Evolutionary conservation across 2,113 vertebrate species (phyloP), one percentile per base, ranked within the genome.

Genomic region (Sebastes fasciatus): DNA sequence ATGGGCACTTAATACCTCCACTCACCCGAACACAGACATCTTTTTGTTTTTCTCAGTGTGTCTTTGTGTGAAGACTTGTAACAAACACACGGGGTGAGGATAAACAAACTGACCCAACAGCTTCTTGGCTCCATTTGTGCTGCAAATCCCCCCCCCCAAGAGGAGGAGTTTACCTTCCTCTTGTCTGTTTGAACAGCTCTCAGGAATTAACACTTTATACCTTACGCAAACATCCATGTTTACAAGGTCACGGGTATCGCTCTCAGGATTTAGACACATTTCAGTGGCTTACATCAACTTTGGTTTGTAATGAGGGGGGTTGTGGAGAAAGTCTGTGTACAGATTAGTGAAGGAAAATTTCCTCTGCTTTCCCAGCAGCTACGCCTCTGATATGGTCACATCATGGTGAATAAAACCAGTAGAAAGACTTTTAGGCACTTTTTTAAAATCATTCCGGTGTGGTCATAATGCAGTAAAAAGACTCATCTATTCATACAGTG

Each of bases 191-290:
- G 95, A 94, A 96, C 96, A 95, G 95, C 95, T 95, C 96, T 95
- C 94, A 93, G 95, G 95, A 95, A 93, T 94, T 89, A 83, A 94
- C 94, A 96, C 95, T 96, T 96, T 95, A 96, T 96, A 96, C 95
- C 92, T 96, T 96, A 90, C 91, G 94, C 96, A 98, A 97, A 98
- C 96, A 96, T 95, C 96, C 94, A 94, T 96, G 95, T 96, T 97
- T 96, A 96, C 94, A 97, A 96, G 95, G 96, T 97, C 96, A 97
- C 97, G 96, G 96, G 96, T 95, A 94, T 94, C 93, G 84, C 93
- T 94, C 96, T 66, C 17, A 23, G 64, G 70, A 70, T 64, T 85
- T 17, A 52, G 66, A 66, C 74, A 62, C 69, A 52, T 77, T 82
- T 58, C 63, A 79, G 68, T 74, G 60, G 69, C 76, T 88, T 78